Conservation (phyloP, 2,113 vertebrate species). For the Proteles cristata region DNA sequence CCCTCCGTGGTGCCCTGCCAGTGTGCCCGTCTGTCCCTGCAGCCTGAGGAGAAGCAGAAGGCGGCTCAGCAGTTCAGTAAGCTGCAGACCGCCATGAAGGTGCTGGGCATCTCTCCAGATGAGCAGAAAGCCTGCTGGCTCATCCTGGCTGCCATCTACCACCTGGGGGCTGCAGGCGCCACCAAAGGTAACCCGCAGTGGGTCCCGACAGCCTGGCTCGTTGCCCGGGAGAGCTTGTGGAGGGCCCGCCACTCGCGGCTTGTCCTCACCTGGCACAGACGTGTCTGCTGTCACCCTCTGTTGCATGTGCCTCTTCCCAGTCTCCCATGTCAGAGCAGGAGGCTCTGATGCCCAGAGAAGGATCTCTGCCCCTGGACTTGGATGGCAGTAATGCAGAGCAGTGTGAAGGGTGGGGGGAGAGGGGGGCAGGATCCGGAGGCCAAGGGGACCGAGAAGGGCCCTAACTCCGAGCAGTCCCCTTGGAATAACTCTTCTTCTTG, state of each 20-base stretch:
- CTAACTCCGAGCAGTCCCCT: fast-evolving
- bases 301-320: neutral
- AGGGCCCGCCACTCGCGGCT: neutral
- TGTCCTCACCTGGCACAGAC: neutral
- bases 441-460: neutral
- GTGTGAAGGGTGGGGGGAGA: neutral
- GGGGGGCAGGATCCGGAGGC: neutral
- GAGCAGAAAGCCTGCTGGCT: slow-evolving; percentile 95
- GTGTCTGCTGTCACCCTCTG: neutral
- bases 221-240: neutral
- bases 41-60: slow-evolving; percentile 96
- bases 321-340: neutral
- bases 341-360: neutral
- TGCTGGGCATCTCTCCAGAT: slow-evolving; percentile 93
- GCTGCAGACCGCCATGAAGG: slow-evolving; percentile 97
- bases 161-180: slow-evolving; percentile 95
- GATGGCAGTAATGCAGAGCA: neutral
- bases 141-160: slow-evolving; percentile 94
- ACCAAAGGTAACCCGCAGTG: slow-evolving; percentile 92
- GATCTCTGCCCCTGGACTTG: neutral
- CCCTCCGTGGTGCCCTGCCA: neutral
- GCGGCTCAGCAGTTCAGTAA: slow-evolving; percentile 95
- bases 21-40: fast-evolving
- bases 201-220: neutral
- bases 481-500: slow-evolving; percentile 72